Percentiles rank a stretch among this genome's conserved stretches.
Conservation (phyloP, 1,140 invertebrate species). For the Trichomalopsis sarcophagae region DNA sequence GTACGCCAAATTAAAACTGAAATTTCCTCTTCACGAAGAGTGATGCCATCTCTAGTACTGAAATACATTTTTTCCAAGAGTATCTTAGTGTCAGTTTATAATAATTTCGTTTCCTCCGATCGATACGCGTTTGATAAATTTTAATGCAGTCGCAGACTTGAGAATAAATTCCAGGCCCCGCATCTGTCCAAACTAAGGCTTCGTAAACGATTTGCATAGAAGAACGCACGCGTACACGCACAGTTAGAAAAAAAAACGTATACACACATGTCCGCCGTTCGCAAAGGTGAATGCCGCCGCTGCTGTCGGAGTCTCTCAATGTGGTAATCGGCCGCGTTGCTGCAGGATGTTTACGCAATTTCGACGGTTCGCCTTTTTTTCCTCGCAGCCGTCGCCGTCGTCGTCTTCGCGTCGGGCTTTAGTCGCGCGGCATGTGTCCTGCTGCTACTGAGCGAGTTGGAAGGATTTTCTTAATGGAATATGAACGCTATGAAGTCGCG, state of each 20-base stretch:
- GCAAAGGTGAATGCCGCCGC: slow-evolving; percentile 60
- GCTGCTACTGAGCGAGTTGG: not conserved
- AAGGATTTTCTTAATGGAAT: slow-evolving; percentile 28
- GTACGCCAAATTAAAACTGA: not conserved
- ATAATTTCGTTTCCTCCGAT: not conserved
- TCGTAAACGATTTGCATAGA: slow-evolving; percentile 4
- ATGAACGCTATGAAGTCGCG: not conserved
- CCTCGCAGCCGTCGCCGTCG: not conserved
- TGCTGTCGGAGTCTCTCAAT: slow-evolving; percentile 50
- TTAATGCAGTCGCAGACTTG: not conserved
- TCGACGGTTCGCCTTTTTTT: slow-evolving; percentile 54
- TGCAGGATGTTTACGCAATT: slow-evolving; percentile 71
- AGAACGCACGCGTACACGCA: slow-evolving; percentile 1
- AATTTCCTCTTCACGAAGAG: not conserved
- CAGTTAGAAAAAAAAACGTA: slow-evolving; percentile 31
- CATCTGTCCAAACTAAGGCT: not conserved
- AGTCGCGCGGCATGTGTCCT: not conserved
- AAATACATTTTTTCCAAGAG: not conserved
- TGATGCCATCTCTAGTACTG: not conserved
- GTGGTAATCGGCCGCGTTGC: slow-evolving; percentile 67
- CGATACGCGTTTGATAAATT: not conserved
- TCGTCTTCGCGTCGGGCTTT: not conserved
- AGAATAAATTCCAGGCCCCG: not conserved
- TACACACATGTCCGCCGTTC: not conserved
- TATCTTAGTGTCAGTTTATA: not conserved